Conservation (phyloP, 2,888 invertebrate genomes). For the Priocnemis perturbator region DNA sequence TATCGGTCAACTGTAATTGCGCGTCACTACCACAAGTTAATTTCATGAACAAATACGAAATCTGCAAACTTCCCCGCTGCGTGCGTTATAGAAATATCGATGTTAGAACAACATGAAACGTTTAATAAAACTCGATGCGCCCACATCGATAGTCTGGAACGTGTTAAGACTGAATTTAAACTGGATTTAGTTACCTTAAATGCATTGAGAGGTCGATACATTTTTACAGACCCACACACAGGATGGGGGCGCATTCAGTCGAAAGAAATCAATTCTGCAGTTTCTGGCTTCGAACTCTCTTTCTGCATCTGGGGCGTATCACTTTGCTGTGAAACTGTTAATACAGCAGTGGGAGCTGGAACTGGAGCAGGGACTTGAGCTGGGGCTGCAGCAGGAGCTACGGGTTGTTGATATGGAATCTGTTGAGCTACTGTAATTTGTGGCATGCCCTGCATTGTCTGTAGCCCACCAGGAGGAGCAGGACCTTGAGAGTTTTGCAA, state of each 20-base stretch:
- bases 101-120: constrained; percentile 3
- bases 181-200: constrained; percentile 42
- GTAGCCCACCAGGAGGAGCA: constrained; percentile 16
- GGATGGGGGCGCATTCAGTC: constrained; percentile 76
- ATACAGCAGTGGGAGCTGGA: constrained; percentile 7
- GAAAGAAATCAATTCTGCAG: constrained; percentile 89
- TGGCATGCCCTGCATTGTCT: constrained; percentile 50
- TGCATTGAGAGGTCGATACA: constrained; percentile 28
- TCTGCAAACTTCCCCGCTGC: too few relatives aligned
- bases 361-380: constrained; percentile 3
- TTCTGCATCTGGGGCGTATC: constrained; percentile 40
- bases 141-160: background rate
- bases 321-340: constrained; percentile 41
- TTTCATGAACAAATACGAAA: too few relatives aligned
- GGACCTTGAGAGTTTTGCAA: constrained; percentile 41
- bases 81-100: too few relatives aligned
- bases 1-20: too few relatives aligned
- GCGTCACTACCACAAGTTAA: too few relatives aligned
- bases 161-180: constrained; percentile 20
- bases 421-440: constrained; percentile 48
- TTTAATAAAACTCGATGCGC: background rate
- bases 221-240: constrained; percentile 1
- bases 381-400: too few relatives aligned
- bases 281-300: constrained; percentile 77
- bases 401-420: constrained; percentile 49